phyloP scores from a whole-genome alignment of 2,113 vertebrate genomes.

The Pygoscelis antarcticus region DNA sequence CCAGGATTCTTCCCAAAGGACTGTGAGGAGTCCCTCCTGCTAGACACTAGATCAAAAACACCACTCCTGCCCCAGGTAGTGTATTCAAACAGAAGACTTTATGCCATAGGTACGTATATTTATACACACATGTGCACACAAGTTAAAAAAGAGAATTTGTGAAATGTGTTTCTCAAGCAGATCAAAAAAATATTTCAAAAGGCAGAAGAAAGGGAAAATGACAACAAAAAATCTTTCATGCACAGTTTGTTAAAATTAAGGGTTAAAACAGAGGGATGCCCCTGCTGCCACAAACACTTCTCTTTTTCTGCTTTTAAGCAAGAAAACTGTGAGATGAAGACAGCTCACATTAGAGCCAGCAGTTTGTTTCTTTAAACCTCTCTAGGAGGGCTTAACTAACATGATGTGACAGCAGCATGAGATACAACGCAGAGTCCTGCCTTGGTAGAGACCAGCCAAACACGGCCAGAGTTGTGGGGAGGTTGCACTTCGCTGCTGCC shows the following conservation, averaged over 20 bases:
- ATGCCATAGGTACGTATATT: neutral
- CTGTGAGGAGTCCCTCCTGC: neutral
- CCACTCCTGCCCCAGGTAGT: rapidly evolving
- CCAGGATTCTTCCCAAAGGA: neutral
- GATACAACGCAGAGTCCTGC: neutral
- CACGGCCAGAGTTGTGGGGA: neutral
- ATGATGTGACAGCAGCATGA: neutral
- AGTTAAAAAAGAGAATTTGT: neutral
- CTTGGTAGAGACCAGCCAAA: neutral
- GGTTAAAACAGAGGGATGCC: neutral
- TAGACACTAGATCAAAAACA: neutral
- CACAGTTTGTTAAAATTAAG: neutral
- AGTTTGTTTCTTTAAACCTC: neutral
- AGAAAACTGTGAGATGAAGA: neutral
- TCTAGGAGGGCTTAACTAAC: neutral
- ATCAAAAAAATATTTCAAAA: neutral
- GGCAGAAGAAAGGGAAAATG: neutral
- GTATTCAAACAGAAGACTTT: neutral
- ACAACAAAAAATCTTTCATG: neutral
- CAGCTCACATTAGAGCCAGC: neutral
- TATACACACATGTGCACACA: rapidly evolving
- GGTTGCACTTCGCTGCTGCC: neutral
- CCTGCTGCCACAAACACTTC: neutral
- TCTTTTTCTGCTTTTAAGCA: neutral
- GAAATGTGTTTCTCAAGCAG: neutral